These are phyloP conservation scores for Arion vulgaris DNA, from an alignment of 1,140 invertebrate species.

Conservation along the genomic window DNA sequence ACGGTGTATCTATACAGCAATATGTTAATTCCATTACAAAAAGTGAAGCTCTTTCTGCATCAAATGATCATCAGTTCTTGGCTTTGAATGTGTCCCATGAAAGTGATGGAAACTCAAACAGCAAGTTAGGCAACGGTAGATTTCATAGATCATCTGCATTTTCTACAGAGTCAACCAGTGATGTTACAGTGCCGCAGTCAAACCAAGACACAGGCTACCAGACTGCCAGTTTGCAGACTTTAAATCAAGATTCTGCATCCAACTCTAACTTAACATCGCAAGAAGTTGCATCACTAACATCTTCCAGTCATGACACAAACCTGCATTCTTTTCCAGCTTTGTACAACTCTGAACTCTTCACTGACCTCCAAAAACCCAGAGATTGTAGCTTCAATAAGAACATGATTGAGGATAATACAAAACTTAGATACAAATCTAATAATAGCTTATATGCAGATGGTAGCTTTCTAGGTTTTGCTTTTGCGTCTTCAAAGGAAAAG, in stretches of 20 bases:
- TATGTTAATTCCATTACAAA: background rate
- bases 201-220: constrained; percentile 38
- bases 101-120: background rate
- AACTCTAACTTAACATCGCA: constrained; percentile 2
- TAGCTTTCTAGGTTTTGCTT: background rate
- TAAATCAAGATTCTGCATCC: constrained; percentile 21
- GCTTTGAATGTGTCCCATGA: background rate
- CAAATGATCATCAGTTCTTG: background rate
- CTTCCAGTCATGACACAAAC: background rate
- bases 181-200: background rate
- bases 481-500: background rate
- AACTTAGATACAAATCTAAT: background rate
- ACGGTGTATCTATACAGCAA: background rate
- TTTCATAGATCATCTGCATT: background rate
- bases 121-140: background rate
- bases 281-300: background rate
- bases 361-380: background rate
- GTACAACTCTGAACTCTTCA: background rate
- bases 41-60: background rate
- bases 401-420: background rate
- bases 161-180: constrained; percentile 15
- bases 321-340: background rate
- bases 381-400: background rate
- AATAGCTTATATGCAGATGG: background rate
- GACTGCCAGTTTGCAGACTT: constrained; percentile 32